Evolutionary conservation across 2,888 invertebrate species (phyloP).

Genomic region (Drosophila siamana): DNA sequence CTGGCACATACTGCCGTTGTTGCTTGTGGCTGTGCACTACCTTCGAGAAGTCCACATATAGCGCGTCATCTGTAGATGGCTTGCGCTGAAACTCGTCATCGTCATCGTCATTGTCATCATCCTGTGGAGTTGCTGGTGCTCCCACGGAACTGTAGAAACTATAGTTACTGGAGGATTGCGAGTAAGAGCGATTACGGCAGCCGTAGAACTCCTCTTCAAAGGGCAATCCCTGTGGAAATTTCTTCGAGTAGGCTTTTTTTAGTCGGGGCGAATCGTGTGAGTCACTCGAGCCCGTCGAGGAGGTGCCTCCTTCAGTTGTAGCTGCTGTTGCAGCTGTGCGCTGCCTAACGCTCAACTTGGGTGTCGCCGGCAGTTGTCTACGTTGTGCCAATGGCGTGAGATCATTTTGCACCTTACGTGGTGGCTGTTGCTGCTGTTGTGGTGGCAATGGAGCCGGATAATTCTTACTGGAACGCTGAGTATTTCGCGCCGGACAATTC

Average conservation of each 20-base stretch:
- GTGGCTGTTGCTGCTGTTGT: constrained; percentile 52
- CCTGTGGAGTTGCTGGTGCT: constrained; percentile 65
- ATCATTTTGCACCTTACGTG: constrained; percentile 31
- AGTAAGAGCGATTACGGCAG: constrained; percentile 82
- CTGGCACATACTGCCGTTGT: constrained; percentile 70
- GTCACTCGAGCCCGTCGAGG: constrained; percentile 80
- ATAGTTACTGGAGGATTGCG: constrained; percentile 85
- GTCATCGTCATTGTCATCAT: constrained; percentile 54
- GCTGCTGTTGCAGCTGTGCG: constrained; percentile 27
- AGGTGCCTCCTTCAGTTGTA: constrained; percentile 64
- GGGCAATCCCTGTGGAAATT: constrained; percentile 85
- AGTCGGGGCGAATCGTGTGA: constrained; percentile 83
- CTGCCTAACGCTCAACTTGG: constrained; percentile 60
- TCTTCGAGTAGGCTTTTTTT: constrained; percentile 84
- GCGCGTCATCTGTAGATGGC: constrained; percentile 84
- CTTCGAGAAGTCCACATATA: constrained; percentile 85
- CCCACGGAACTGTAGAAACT: constrained; percentile 84
- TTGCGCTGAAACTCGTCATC: constrained; percentile 85
- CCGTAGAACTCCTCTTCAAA: constrained; percentile 85
- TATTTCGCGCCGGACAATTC: constrained; percentile 75
- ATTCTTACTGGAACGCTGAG: constrained; percentile 72
- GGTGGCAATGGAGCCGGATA: constrained; percentile 79
- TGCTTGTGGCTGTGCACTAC: constrained; percentile 76
- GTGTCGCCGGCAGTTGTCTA: constrained; percentile 68
- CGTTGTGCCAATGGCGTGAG: constrained; percentile 61